Percentiles rank a stretch among this genome's conserved stretches.
These are phyloP conservation scores for Gambusia affinis DNA, from an alignment of 2,113 vertebrate species.

Conservation along the genomic window DNA sequence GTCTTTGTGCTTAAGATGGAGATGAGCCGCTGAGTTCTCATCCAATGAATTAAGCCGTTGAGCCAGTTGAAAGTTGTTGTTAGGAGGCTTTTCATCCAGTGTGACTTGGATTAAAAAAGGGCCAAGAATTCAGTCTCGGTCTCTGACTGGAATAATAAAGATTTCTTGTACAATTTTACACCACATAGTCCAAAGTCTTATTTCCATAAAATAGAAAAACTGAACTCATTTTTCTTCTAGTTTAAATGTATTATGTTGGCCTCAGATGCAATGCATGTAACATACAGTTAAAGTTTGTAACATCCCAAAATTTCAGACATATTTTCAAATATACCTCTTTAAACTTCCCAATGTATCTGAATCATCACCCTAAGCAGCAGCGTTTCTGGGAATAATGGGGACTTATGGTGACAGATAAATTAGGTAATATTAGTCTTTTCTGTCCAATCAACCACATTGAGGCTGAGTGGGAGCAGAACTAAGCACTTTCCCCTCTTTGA, in stretches of 20 bases:
- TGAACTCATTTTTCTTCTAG: too few relatives aligned
- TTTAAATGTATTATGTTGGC: too few relatives aligned
- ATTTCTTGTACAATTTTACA: too few relatives aligned
- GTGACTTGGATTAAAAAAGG: neutral
- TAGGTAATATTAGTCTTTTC: conserved; percentile 18
- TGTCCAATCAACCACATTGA: conserved; percentile 21
- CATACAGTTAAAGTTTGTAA: too few relatives aligned
- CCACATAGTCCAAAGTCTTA: too few relatives aligned
- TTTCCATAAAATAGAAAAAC: too few relatives aligned
- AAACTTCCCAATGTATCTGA: conserved; percentile 39
- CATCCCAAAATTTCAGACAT: too few relatives aligned
- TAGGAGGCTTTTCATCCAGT: neutral
- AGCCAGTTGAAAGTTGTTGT: too few relatives aligned
- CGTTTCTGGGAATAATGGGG: conserved; percentile 26
- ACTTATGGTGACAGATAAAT: conserved; percentile 46
- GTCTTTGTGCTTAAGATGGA: neutral
- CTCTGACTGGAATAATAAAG: neutral
- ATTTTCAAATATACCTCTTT: too few relatives aligned
- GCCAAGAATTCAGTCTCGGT: neutral
- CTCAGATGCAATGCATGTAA: too few relatives aligned
- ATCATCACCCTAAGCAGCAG: conserved; percentile 30
- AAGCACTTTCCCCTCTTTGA: conserved; percentile 18
- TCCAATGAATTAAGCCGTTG: neutral
- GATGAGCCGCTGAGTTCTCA: neutral
- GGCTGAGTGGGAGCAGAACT: conserved; percentile 15